Evolutionary conservation across 2,888 invertebrate genomes (phyloP).

Genomic region (Tholera decimalis): DNA sequence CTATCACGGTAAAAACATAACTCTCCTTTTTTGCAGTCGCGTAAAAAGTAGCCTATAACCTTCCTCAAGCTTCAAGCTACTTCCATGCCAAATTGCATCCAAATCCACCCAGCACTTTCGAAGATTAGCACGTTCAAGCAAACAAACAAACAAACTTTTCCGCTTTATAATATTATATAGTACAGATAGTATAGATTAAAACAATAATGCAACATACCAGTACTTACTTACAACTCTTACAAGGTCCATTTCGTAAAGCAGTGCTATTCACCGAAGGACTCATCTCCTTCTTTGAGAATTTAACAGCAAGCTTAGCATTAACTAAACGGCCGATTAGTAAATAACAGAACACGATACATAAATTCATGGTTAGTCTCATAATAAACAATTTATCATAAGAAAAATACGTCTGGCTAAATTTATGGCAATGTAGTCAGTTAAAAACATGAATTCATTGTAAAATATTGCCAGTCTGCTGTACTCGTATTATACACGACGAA

Average conservation of each 20-base stretch:
- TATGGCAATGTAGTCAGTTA: slow-evolving; percentile 53
- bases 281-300: slow-evolving; percentile 74
- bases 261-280: slow-evolving; percentile 49
- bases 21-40: too few species aligned
- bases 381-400: slow-evolving; percentile 69
- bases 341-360: slow-evolving; percentile 63
- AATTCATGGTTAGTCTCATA: slow-evolving; percentile 68
- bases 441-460: slow-evolving; percentile 71
- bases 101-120: too few species aligned
- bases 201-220: too few species aligned
- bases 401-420: slow-evolving; percentile 66
- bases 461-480: slow-evolving; percentile 71
- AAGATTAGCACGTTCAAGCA: too few species aligned
- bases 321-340: slow-evolving; percentile 47
- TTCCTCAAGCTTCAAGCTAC: too few species aligned
- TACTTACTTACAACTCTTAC: slow-evolving; percentile 79
- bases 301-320: slow-evolving; percentile 58
- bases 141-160: too few species aligned
- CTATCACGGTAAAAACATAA: too few species aligned
- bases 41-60: too few species aligned
- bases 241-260: slow-evolving; percentile 60
- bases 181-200: too few species aligned
- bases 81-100: too few species aligned
- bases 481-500: slow-evolving; percentile 67
- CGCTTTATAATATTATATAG: too few species aligned